Conservation (phyloP, 1,140 invertebrate species). For the Cardiocondyla obscurior region DNA sequence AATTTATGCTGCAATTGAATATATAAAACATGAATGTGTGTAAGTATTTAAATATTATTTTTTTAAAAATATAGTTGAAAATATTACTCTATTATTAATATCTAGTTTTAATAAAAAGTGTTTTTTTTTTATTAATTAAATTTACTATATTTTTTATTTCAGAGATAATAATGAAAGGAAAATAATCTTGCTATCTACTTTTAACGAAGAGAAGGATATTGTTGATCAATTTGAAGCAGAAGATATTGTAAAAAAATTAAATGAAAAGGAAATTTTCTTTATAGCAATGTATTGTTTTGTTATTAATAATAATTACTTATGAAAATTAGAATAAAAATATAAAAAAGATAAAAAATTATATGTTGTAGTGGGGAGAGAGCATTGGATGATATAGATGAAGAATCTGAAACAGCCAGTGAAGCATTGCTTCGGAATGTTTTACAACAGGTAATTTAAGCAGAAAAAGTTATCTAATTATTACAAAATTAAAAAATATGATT, state of each 20-base stretch:
- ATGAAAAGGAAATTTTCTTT: slow-evolving; percentile 18
- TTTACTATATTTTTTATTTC: slow-evolving; percentile 48
- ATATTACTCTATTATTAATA: no score
- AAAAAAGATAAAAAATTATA: slow-evolving; percentile 11
- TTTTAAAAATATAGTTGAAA: no score
- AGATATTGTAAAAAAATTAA: slow-evolving; percentile 31
- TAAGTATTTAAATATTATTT: slow-evolving; percentile 55
- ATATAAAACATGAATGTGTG: slow-evolving; percentile 62
- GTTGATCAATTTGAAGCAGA: slow-evolving; percentile 58
- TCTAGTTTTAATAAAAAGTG: no score
- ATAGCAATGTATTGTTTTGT: slow-evolving; percentile 59
- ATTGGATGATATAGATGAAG: slow-evolving; percentile 17
- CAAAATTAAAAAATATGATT: no score
- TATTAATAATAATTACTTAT: not conserved
- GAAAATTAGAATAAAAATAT: slow-evolving; percentile 5
- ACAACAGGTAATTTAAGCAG: slow-evolving; percentile 45
- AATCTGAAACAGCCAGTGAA: slow-evolving; percentile 43
- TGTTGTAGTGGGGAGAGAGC: slow-evolving; percentile 58
- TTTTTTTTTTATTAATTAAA: not conserved
- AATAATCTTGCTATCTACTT: slow-evolving; percentile 66
- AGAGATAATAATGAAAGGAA: slow-evolving; percentile 33
- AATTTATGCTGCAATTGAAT: slow-evolving; percentile 55
- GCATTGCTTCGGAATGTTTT: slow-evolving; percentile 44
- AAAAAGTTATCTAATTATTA: not conserved
- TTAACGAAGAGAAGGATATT: slow-evolving; percentile 60